Percentiles rank a stretch among this genome's conserved stretches.
Evolutionary conservation across 2,113 vertebrate species (phyloP).

Genomic region (Ictidomys tridecemlineatus): DNA sequence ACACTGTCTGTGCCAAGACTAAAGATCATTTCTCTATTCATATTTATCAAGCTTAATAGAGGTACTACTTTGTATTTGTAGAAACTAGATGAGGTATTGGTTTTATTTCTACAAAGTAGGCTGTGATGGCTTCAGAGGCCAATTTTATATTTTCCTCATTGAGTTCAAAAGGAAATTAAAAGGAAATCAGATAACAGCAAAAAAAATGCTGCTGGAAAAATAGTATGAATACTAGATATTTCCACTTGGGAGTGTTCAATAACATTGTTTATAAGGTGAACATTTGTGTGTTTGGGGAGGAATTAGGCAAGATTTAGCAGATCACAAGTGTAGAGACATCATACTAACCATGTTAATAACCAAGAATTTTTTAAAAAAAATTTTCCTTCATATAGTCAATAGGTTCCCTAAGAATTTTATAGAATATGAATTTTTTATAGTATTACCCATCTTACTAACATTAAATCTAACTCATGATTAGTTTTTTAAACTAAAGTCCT

Average conservation of each 20-base stretch:
- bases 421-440: background rate
- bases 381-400: background rate
- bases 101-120: slow-evolving; percentile 67
- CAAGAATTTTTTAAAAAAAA: background rate
- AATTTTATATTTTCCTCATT: slow-evolving; percentile 69
- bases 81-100: slow-evolving; percentile 51
- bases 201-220: background rate
- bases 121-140: background rate
- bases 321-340: background rate
- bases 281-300: background rate
- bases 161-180: slow-evolving; percentile 58
- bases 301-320: slow-evolving; percentile 6
- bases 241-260: background rate
- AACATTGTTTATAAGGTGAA: background rate
- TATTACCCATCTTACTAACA: background rate
- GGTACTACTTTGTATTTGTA: slow-evolving; percentile 43
- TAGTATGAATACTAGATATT: background rate
- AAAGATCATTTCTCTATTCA: background rate
- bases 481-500: background rate
- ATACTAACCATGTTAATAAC: background rate
- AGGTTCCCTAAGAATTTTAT: background rate
- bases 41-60: slow-evolving; percentile 25
- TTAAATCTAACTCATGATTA: background rate
- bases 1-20: background rate
- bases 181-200: slow-evolving; percentile 62